Percentiles rank a stretch among this genome's conserved stretches.
Evolutionary conservation across 2,797 vertebrate species (phyloP).

Genomic region (Hozukius guyotensis): DNA sequence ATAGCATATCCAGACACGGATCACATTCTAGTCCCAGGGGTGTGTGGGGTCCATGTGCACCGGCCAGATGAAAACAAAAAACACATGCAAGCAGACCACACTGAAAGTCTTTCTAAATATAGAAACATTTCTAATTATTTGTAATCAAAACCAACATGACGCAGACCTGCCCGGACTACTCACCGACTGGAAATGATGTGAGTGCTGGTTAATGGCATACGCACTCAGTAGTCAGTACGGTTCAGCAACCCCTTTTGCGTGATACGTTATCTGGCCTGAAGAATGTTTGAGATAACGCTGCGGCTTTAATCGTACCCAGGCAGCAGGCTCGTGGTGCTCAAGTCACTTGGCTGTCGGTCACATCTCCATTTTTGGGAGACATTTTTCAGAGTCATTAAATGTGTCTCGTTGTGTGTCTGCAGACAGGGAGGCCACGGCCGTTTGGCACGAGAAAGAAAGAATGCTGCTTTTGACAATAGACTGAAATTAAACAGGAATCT

Average conservation of each 20-base stretch:
- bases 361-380: constrained; percentile 58
- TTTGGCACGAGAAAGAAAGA: constrained; percentile 11
- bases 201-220: constrained; percentile 21
- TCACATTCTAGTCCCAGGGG: constrained; percentile 39
- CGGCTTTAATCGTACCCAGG: constrained; percentile 58
- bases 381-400: constrained; percentile 52
- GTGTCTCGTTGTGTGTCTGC: constrained; percentile 14
- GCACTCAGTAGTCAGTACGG: constrained; percentile 21
- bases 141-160: constrained; percentile 24
- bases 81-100: constrained; percentile 52
- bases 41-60: constrained; percentile 44
- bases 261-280: constrained; percentile 56
- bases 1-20: constrained; percentile 44
- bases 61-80: constrained; percentile 48
- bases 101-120: constrained; percentile 36
- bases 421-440: constrained; percentile 24
- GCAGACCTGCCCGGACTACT: neutral
- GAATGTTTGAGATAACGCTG: constrained; percentile 61
- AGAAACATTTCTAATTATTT: constrained; percentile 29
- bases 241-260: constrained; percentile 38
- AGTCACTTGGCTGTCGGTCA: constrained; percentile 59
- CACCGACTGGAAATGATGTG: constrained; percentile 19
- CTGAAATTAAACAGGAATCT: neutral
- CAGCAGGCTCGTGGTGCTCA: constrained; percentile 38
- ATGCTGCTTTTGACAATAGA: constrained; percentile 11